phyloP scores from a whole-genome alignment of 2,888 invertebrate genomes.

The Hyalella azteca region DNA sequence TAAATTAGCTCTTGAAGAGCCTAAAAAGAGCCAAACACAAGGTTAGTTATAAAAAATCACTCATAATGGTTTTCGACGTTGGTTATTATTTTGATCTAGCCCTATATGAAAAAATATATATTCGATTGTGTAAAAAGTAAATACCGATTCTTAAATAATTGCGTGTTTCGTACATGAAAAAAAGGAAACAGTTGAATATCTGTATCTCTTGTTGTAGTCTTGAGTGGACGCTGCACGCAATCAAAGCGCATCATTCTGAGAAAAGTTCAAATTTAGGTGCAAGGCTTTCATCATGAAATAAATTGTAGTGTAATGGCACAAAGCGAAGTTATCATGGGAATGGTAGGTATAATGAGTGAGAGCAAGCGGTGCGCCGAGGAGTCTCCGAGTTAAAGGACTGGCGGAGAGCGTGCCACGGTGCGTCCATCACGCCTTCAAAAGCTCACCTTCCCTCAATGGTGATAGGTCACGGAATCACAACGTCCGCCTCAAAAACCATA shows the following conservation, averaged over 20 bases:
- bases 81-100: no score
- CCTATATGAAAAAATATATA: no score
- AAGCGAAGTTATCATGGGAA: constrained; percentile 20
- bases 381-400: constrained; percentile 19
- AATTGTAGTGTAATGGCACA: constrained; percentile 12
- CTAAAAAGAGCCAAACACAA: no score
- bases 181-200: not conserved
- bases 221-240: constrained; percentile 5
- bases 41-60: no score
- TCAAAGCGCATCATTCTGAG: constrained; percentile 9
- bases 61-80: no score
- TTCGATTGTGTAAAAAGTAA: no score
- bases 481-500: constrained; percentile 10
- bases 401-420: not conserved
- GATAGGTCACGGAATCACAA: constrained; percentile 19
- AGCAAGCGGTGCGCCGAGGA: constrained; percentile 17
- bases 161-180: constrained; percentile 2
- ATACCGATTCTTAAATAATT: no score
- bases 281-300: constrained; percentile 23
- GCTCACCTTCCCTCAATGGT: constrained; percentile 21
- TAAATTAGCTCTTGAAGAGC: no score
- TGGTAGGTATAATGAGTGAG: constrained; percentile 31
- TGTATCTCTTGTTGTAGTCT: constrained; percentile 5
- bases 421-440: constrained; percentile 33
- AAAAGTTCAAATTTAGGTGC: not conserved